These are phyloP conservation scores for Thymallus thymallus DNA, from an alignment of 2,113 vertebrate genomes.

Conservation along the genomic window DNA sequence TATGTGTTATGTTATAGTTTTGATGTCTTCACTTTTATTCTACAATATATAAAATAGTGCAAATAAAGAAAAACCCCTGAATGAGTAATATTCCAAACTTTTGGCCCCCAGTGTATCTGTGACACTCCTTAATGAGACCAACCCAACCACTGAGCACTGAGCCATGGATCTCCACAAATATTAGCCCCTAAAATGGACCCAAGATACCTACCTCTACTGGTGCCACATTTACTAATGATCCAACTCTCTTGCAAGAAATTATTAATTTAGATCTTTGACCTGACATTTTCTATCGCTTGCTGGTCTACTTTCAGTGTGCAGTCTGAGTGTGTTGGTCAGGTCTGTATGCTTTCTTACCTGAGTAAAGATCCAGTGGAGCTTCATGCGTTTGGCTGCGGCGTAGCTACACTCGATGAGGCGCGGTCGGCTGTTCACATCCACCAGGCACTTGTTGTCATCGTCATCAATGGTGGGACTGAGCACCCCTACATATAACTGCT, in stretches of 20 bases:
- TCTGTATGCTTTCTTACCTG: constrained; percentile 76
- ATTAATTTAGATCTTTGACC: not conserved
- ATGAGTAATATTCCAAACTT: no score
- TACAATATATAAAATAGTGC: no score
- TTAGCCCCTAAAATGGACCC: constrained; percentile 22
- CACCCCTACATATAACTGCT: constrained; percentile 89
- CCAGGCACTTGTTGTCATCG: constrained; percentile 97
- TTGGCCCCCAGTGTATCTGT: no score
- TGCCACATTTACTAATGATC: constrained; percentile 4
- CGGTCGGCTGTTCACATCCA: constrained; percentile 91
- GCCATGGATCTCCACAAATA: constrained; percentile 3
- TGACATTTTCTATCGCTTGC: not conserved
- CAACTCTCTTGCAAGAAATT: not conserved
- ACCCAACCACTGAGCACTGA: not conserved
- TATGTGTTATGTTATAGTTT: no score
- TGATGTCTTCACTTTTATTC: no score
- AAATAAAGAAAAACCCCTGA: no score
- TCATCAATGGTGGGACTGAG: constrained; percentile 94
- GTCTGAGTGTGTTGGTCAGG: not conserved
- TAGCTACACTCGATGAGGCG: constrained; percentile 96
- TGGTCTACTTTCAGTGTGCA: not conserved
- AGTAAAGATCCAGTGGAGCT: constrained; percentile 95
- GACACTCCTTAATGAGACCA: constrained; percentile 7
- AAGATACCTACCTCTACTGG: constrained; percentile 3
- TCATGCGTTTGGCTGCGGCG: constrained; percentile 94